phyloP scores from a whole-genome alignment of 2,888 invertebrate genomes.

The Chydorus sphaericus region DNA sequence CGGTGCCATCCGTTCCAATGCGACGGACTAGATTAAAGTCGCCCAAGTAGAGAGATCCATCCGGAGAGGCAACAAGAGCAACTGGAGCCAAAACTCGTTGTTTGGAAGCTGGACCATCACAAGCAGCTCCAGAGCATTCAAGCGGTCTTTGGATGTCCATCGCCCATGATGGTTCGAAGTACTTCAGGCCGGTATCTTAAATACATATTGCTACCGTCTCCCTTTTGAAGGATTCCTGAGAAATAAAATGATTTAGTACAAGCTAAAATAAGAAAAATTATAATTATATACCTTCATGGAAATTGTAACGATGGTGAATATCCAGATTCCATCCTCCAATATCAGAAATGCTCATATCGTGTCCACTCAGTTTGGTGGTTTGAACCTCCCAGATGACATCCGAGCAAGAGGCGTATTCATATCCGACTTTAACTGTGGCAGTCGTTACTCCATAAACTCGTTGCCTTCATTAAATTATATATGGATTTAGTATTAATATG shows the following conservation, averaged over 20 bases:
- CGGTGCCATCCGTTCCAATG: constrained; percentile 69
- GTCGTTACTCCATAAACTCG: constrained; percentile 92
- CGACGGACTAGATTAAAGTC: constrained; percentile 88
- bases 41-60: constrained; percentile 86
- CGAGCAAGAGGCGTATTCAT: constrained; percentile 83
- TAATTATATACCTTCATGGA: constrained; percentile 64
- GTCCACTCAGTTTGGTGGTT: constrained; percentile 85
- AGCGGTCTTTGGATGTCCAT: constrained; percentile 75
- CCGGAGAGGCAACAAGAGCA: constrained; percentile 76
- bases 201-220: constrained; percentile 91
- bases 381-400: constrained; percentile 92
- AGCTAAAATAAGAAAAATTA: not conserved
- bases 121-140: constrained; percentile 51
- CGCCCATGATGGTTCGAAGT: constrained; percentile 79
- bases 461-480: constrained; percentile 39
- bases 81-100: constrained; percentile 81
- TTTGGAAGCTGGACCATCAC: constrained; percentile 61
- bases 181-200: constrained; percentile 82
- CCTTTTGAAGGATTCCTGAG: constrained; percentile 83
- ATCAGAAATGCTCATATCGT: constrained; percentile 92
- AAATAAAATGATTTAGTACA: constrained; percentile 17
- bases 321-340: constrained; percentile 97
- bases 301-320: constrained; percentile 94
- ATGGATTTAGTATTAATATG: constrained; percentile 25
- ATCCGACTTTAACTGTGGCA: constrained; percentile 88